Evolutionary conservation across 1,140 invertebrate species (phyloP), one percentile per base, ranked within the genome.

Genomic region (Manduca sexta): DNA sequence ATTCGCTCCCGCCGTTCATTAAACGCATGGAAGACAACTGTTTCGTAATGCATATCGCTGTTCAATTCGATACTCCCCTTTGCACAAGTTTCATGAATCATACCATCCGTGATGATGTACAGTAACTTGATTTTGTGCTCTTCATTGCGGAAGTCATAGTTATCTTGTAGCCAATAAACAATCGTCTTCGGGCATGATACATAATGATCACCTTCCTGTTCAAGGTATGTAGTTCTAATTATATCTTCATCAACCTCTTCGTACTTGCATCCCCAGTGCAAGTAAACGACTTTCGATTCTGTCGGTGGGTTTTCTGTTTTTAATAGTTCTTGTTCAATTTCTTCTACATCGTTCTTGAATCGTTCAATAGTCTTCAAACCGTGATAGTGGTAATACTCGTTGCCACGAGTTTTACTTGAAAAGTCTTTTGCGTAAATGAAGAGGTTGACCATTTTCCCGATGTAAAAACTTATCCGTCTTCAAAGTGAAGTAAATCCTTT

Each of bases 91-190:
- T 11, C 5, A 30, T 6, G 11, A 15, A 60, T 63, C 12, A 52
- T 33, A 18, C 64, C 64, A 43, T 67, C 60, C 10, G 64, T 67
- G 16, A 67, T 53, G 11, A 67, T 63, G 18, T 67, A 63, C 2
- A 66, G n/a, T 29, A 66, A 45, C 16, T 56, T 46, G 8, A 56
- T 61, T 41, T 45, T 50, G 33, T 40, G 21, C 10, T 47, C 35
- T 34, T 56, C 34, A 26, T 14, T 13, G n/a, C 7, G 11, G 7
- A 31, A 37, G 45, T 45, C 15, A 8, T 45, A 48, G 31, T 44
- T 14, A 60, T 60, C 7, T 33, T 40, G n/a, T n/a, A n/a, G n/a
- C n/a, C n/a, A n/a, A n/a, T n/a, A n/a, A n/a, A n/a, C n/a, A n/a
- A n/a, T n/a, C n/a, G n/a, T n/a, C n/a, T 39, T 35, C 38, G 2